phyloP scores from a whole-genome alignment of 2,888 invertebrate species.

The Sphecodes monilicornis region DNA sequence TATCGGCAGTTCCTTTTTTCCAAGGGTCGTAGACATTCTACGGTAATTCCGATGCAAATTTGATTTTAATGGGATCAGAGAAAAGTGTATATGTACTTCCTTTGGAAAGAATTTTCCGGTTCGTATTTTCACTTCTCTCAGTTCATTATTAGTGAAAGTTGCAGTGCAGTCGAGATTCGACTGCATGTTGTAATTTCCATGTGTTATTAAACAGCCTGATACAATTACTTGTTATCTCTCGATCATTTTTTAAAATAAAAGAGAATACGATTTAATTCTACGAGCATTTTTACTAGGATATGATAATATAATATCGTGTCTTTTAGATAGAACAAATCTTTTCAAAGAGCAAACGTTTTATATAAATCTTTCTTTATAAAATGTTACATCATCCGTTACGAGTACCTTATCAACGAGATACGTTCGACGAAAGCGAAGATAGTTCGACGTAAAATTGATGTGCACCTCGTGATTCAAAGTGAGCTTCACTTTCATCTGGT shows the following conservation, averaged over 20 bases:
- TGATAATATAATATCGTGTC: too few species aligned
- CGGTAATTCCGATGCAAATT: too few species aligned
- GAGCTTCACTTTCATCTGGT: constrained; percentile 62
- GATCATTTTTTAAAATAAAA: background rate
- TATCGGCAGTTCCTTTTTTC: too few species aligned
- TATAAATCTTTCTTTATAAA: background rate
- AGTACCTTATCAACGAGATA: background rate
- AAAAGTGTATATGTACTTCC: background rate
- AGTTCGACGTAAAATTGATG: constrained; percentile 30
- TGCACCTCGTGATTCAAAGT: constrained; percentile 31
- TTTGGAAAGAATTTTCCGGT: constrained; percentile 18
- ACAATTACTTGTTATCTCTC: background rate
- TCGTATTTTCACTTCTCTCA: background rate
- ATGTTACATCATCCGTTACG: background rate
- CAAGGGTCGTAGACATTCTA: too few species aligned
- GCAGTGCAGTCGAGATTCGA: constrained; percentile 2
- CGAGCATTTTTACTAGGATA: too few species aligned
- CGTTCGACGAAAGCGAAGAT: background rate
- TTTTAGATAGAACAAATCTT: too few species aligned
- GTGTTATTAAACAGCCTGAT: background rate
- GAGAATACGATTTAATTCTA: background rate
- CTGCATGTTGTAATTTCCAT: constrained; percentile 5
- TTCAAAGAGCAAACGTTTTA: background rate
- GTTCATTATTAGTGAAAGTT: constrained; percentile 36
- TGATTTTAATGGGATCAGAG: background rate